Conservation (phyloP, 2,797 vertebrate species). For the Onychomys arenicola region DNA sequence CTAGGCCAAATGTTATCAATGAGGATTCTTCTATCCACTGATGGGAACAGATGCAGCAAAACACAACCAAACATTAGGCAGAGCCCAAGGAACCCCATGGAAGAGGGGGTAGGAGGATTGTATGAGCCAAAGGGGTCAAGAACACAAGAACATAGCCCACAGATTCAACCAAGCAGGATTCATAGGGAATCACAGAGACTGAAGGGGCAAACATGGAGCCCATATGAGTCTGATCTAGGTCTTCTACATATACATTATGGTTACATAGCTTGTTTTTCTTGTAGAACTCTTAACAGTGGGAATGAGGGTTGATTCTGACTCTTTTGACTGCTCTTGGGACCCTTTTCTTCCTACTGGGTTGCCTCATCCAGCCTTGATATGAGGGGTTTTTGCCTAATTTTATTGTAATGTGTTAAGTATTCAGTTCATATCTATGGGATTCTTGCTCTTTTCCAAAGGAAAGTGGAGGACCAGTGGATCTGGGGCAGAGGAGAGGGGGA, state of each 20-base stretch:
- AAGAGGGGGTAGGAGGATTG: not conserved
- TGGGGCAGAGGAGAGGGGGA: not conserved
- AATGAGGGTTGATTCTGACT: not conserved
- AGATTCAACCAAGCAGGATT: not conserved
- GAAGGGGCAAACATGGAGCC: not conserved
- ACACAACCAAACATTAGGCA: not conserved
- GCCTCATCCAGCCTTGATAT: not conserved
- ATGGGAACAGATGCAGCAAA: not conserved
- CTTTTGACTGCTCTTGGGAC: not conserved
- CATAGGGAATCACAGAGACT: not conserved
- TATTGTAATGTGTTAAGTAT: not conserved
- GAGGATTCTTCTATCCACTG: not conserved
- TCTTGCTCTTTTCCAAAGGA: not conserved
- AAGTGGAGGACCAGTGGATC: not conserved
- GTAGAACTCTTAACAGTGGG: not conserved
- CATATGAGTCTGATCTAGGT: not conserved
- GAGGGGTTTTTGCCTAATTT: not conserved
- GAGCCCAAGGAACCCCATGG: not conserved
- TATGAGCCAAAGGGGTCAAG: not conserved
- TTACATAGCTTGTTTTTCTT: not conserved
- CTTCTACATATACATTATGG: not conserved
- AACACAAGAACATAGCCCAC: not conserved
- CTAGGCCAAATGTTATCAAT: not conserved
- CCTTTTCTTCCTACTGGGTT: not conserved
- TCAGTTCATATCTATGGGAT: not conserved